These are phyloP conservation scores for Amphipyra tragopoginis DNA, from an alignment of 2,888 invertebrate species.

Conservation along the genomic window DNA sequence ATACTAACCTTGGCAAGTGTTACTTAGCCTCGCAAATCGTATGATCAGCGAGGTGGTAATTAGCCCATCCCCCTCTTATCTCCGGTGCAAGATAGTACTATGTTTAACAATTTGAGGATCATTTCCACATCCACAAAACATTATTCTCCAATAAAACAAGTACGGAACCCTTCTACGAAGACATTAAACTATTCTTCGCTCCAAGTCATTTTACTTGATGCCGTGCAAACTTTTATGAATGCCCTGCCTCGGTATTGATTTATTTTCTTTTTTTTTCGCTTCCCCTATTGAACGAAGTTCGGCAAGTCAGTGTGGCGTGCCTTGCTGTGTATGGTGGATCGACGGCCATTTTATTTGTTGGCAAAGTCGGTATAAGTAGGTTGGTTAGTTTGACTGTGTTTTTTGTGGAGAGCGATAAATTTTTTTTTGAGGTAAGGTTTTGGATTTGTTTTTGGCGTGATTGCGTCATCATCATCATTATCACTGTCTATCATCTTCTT, in stretches of 20 bases:
- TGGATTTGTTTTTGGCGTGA: neutral
- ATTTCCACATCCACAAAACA: too few species aligned
- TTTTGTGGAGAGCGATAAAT: neutral
- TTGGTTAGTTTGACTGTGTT: conserved; percentile 15
- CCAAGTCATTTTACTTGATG: conserved; percentile 68
- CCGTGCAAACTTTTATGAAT: conserved; percentile 80
- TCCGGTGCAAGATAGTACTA: too few species aligned
- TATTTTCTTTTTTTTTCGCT: conserved; percentile 70
- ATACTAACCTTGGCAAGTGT: too few species aligned
- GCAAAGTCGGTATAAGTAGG: conserved; percentile 30
- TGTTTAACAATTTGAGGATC: neutral
- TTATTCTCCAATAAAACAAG: conserved; percentile 1
- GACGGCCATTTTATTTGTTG: conserved; percentile 41
- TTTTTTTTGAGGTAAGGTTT: conserved; percentile 22
- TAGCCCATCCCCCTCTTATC: too few species aligned
- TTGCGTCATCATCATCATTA: too few species aligned
- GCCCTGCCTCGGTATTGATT: conserved; percentile 70
- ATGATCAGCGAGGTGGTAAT: too few species aligned
- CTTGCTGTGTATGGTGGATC: conserved; percentile 67
- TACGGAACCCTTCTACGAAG: conserved; percentile 62
- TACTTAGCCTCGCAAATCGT: too few species aligned
- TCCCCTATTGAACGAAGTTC: conserved; percentile 63
- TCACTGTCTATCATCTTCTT: too few species aligned
- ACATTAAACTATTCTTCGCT: conserved; percentile 44
- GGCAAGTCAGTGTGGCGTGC: conserved; percentile 71